Evolutionary conservation across 1,140 invertebrate species (phyloP).

Genomic region (Apis dorsata): DNA sequence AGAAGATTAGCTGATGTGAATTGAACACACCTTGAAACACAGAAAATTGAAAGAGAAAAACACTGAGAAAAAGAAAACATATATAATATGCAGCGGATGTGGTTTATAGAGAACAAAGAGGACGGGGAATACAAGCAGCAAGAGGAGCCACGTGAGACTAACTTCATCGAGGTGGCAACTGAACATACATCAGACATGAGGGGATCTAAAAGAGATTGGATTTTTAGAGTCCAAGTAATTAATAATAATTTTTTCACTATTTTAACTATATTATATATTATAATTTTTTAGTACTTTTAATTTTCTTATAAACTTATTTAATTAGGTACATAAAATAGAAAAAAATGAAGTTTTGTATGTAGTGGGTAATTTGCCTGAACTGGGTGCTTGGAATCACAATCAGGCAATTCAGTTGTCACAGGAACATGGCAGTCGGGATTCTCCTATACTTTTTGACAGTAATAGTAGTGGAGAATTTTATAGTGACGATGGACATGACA

Average conservation of each 20-base stretch:
- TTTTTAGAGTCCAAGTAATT: constrained; percentile 77
- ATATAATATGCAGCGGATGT: constrained; percentile 68
- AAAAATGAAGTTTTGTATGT: constrained; percentile 78
- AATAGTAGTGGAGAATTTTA: constrained; percentile 69
- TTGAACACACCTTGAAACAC: constrained; percentile 55
- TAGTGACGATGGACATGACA: constrained; percentile 65
- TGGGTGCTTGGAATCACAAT: constrained; percentile 79
- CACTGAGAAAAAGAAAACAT: constrained; percentile 50
- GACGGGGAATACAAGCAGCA: constrained; percentile 46
- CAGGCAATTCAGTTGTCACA: constrained; percentile 75
- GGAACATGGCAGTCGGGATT: constrained; percentile 69
- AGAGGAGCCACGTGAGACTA: constrained; percentile 45
- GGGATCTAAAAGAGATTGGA: constrained; percentile 76
- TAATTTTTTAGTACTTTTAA: not conserved
- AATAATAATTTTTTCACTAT: constrained; percentile 7
- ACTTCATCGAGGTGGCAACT: constrained; percentile 50
- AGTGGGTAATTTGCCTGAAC: constrained; percentile 77
- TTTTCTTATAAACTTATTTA: constrained; percentile 25
- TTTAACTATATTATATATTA: not conserved
- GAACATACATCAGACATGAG: constrained; percentile 69
- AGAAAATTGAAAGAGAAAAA: constrained; percentile 56
- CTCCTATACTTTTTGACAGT: constrained; percentile 69
- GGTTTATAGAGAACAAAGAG: constrained; percentile 68
- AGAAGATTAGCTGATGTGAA: constrained; percentile 67
- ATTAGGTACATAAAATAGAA: constrained; percentile 72